These are phyloP conservation scores for Hydractinia symbiolongicarpus DNA, from an alignment of 30 jellyfish, hydroid and myxozoan genomes.

Conservation along the genomic window DNA sequence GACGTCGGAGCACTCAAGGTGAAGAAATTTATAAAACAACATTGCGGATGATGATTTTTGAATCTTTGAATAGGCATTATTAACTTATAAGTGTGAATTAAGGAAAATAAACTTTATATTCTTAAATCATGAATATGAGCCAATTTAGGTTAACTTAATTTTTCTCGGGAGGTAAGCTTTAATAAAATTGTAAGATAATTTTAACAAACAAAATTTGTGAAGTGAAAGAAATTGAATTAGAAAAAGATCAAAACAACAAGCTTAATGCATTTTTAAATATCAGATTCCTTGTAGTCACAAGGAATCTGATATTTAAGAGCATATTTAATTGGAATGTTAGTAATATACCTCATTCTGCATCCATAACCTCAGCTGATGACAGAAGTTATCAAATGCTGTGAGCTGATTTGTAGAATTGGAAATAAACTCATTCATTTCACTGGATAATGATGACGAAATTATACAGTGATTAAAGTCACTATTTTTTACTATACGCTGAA, in stretches of 20 bases:
- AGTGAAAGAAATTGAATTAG: not conserved
- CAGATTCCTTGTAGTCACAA: not conserved
- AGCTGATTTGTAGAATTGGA: not conserved
- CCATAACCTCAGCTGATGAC: constrained; percentile 56
- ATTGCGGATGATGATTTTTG: too few relatives aligned
- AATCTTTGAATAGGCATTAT: too few relatives aligned
- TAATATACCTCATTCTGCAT: constrained; percentile 63
- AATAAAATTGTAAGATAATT: too few relatives aligned
- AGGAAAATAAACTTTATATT: too few relatives aligned
- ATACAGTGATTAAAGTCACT: constrained; percentile 66
- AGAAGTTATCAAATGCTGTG: constrained; percentile 31
- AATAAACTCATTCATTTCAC: constrained; percentile 37
- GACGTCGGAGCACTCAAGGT: too few relatives aligned
- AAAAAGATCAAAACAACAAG: not conserved
- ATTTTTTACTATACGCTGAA: constrained; percentile 43
- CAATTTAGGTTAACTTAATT: too few relatives aligned
- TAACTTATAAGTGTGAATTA: too few relatives aligned
- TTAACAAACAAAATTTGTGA: too few relatives aligned
- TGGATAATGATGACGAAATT: constrained; percentile 34
- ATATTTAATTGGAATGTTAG: not conserved
- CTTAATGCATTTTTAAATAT: not conserved
- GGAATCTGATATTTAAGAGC: too few relatives aligned
- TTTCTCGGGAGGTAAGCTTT: too few relatives aligned
- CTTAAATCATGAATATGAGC: too few relatives aligned
- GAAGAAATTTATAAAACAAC: too few relatives aligned